Evolutionary conservation across 37 sponge, comb jelly and placozoan species (phyloP).

Genomic region (Crambe crambe): DNA sequence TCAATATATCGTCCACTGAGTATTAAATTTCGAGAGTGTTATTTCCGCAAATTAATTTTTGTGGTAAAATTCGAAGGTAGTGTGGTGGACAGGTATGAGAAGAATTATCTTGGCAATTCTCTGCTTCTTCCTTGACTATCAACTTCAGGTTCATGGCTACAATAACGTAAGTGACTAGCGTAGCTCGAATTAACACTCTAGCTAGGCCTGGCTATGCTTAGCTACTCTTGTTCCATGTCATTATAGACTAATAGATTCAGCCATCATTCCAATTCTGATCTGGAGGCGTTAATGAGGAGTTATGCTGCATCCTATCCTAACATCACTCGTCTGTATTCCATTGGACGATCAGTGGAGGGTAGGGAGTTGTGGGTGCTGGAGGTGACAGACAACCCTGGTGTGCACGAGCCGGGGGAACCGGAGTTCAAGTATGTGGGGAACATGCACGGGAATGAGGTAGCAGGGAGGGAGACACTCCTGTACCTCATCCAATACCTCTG

Average conservation of each 20-base stretch:
- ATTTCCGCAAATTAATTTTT: no score
- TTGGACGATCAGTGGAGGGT: constrained; percentile 77
- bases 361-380: constrained; percentile 78
- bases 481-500: constrained; percentile 80
- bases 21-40: no score
- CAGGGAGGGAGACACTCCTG: constrained; percentile 89
- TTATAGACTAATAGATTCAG: constrained; percentile 19
- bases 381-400: constrained; percentile 87
- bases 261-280: constrained; percentile 65
- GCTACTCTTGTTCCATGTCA: no score
- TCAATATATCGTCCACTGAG: no score
- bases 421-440: constrained; percentile 96
- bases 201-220: no score
- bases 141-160: no score
- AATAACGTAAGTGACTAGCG: no score
- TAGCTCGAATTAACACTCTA: no score
- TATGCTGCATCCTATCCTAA: constrained; percentile 42
- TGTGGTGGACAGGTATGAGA: no score
- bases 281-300: constrained; percentile 39
- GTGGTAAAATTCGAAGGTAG: no score
- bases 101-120: no score
- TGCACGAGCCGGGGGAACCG: constrained; percentile 90
- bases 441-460: constrained; percentile 99
- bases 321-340: constrained; percentile 80
- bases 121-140: no score